phyloP scores from a whole-genome alignment of 2,888 invertebrate species.

The Drosophila peninsularis region DNA sequence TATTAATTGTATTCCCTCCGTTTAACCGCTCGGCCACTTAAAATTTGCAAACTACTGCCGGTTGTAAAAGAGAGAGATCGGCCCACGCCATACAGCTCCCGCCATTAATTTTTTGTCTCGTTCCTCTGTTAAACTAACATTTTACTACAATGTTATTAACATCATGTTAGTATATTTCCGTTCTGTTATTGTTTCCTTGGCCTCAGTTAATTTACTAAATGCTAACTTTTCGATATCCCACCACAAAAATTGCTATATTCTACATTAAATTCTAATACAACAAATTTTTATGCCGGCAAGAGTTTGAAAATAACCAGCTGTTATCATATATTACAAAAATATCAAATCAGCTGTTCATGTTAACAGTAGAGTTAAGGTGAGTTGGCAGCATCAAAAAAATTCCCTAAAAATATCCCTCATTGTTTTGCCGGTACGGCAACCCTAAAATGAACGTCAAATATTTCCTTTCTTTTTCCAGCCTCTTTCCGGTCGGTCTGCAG shows the following conservation, averaged over 20 bases:
- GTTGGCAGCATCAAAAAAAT: constrained; percentile 26
- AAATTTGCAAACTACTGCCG: constrained; percentile 49
- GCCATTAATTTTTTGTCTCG: constrained; percentile 49
- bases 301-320: not conserved
- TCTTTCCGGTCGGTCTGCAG: constrained; percentile 84
- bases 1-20: not conserved
- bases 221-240: no score
- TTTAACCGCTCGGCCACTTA: constrained; percentile 1
- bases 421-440: constrained; percentile 51
- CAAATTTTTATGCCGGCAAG: not conserved
- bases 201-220: not conserved
- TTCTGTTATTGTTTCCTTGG: no score
- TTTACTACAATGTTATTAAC: constrained; percentile 28
- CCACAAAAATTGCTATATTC: not conserved
- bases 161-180: not conserved
- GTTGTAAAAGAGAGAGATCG: constrained; percentile 33
- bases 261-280: not conserved
- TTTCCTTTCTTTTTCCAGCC: constrained; percentile 79
- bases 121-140: constrained; percentile 23
- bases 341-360: constrained; percentile 6
- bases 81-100: constrained; percentile 60
- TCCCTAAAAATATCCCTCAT: not conserved
- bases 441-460: constrained; percentile 74
- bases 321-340: not conserved
- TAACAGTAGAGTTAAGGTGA: not conserved